A percentile compares a stretch with the other conserved stretches of the same genome.
phyloP scores from a whole-genome alignment of 2,113 vertebrate genomes.

The Sapayoa aenigma region DNA sequence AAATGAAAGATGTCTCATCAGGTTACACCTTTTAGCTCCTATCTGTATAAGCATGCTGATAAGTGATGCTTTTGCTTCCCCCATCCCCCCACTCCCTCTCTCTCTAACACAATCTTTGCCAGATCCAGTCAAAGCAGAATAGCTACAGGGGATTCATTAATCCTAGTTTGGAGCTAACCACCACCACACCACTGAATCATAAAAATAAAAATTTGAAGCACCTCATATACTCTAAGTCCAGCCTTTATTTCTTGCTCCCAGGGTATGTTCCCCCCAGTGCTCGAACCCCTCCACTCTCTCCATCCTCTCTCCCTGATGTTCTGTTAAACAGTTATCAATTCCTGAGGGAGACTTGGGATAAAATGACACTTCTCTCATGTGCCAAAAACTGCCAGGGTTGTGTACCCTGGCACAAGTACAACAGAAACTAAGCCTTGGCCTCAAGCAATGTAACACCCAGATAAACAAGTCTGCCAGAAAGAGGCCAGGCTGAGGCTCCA shows the following conservation, averaged over 20 bases:
- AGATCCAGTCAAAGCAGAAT: slow-evolving; percentile 58
- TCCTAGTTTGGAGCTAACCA: slow-evolving; percentile 33
- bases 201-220: slow-evolving; percentile 1
- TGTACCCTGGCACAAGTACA: slow-evolving; percentile 66
- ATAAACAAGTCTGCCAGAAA: slow-evolving; percentile 62
- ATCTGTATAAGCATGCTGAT: slow-evolving; percentile 19
- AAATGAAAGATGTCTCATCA: slow-evolving; percentile 48
- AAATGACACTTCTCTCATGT: slow-evolving; percentile 35
- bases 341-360: neutral
- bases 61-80: slow-evolving; percentile 19
- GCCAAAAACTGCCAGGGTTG: slow-evolving; percentile 43
- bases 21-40: slow-evolving; percentile 35
- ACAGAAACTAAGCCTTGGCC: slow-evolving; percentile 70
- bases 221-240: neutral
- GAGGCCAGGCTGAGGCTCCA: slow-evolving; percentile 9
- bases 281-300: neutral
- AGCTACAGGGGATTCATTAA: slow-evolving; percentile 52
- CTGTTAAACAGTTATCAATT: slow-evolving; percentile 37
- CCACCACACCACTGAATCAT: neutral
- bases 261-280: fast-evolving
- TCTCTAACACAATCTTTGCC: slow-evolving; percentile 14
- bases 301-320: neutral
- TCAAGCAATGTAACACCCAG: slow-evolving; percentile 61
- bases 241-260: neutral
- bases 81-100: neutral